Conservation (phyloP, 2,113 vertebrate species). For the human (Homo sapiens) region DNA sequence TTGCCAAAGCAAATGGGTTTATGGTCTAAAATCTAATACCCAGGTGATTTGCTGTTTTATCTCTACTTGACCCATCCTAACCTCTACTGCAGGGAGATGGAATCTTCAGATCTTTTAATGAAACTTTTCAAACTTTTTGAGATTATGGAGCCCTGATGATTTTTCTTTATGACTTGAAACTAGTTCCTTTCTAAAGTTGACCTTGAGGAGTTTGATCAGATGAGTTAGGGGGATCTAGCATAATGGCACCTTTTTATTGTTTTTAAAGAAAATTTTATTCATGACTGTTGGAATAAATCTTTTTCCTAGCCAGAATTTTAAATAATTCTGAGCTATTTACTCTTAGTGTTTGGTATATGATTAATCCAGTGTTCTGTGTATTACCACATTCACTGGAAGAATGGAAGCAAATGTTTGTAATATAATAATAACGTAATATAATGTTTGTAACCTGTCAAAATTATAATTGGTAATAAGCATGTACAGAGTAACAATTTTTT, state of each 20-base stretch:
- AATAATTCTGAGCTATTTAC: slow-evolving; percentile 37
- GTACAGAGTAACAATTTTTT: slow-evolving; percentile 13
- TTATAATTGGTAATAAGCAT: slow-evolving; percentile 1
- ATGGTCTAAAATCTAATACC: background rate
- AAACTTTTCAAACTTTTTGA: slow-evolving; percentile 1
- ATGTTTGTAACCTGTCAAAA: slow-evolving; percentile 36
- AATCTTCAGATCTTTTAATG: background rate
- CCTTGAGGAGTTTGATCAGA: background rate
- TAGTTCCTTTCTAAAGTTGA: background rate
- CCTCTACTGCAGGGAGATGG: background rate
- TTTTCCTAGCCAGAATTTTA: slow-evolving; percentile 9
- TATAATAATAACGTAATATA: slow-evolving; percentile 48
- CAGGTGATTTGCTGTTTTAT: background rate
- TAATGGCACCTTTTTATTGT: slow-evolving; percentile 41
- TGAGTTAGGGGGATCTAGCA: background rate
- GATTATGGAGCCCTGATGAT: background rate
- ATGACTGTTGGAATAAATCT: background rate
- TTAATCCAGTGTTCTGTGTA: background rate
- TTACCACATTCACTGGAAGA: background rate
- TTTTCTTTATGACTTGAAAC: slow-evolving; percentile 9
- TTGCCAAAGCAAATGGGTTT: background rate
- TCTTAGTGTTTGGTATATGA: background rate
- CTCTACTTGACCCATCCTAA: background rate
- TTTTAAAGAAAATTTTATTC: slow-evolving; percentile 53
- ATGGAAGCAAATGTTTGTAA: slow-evolving; percentile 1